A percentile compares a stretch with the other conserved stretches of the same genome.
Conservation (phyloP, 2,797 vertebrate species). For the Clarias pachynema region DNA sequence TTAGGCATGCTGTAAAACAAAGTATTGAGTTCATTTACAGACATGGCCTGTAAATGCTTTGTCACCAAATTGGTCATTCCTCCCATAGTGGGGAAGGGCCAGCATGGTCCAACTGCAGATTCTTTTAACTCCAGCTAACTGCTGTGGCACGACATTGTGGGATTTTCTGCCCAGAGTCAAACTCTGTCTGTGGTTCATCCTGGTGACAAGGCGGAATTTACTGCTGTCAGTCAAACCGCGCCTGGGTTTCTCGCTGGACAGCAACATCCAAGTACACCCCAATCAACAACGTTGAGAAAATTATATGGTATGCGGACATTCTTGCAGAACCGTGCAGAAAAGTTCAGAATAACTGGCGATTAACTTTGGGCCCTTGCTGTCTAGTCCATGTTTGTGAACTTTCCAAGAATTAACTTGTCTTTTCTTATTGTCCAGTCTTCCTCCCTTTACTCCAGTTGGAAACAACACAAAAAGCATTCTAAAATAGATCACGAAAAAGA, state of each 20-base stretch:
- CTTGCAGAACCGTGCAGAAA: slow-evolving; percentile 25
- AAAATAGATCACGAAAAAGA: slow-evolving; percentile 16
- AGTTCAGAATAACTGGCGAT: slow-evolving; percentile 1
- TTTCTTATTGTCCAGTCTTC: neutral
- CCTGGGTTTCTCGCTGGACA: slow-evolving; percentile 9
- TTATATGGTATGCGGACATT: slow-evolving; percentile 20
- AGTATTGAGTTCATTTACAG: neutral
- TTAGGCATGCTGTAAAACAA: neutral
- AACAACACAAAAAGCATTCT: slow-evolving; percentile 22
- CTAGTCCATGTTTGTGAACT: neutral
- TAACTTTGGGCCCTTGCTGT: slow-evolving; percentile 8
- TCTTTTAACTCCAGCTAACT: slow-evolving; percentile 1
- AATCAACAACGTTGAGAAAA: slow-evolving; percentile 12
- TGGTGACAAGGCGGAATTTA: slow-evolving; percentile 24
- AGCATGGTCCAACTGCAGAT: slow-evolving; percentile 2
- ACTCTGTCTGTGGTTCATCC: slow-evolving; percentile 15
- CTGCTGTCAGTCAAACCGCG: slow-evolving; percentile 27
- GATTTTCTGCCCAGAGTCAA: slow-evolving; percentile 15
- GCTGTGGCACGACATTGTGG: neutral
- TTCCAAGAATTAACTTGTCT: neutral
- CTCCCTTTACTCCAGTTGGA: neutral
- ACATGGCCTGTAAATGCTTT: neutral
- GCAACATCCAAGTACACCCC: neutral
- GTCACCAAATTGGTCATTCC: neutral
- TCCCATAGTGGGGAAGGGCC: neutral